These are phyloP conservation scores for Xyrichtys novacula DNA, from an alignment of 2,797 vertebrate genomes.

Conservation along the genomic window DNA sequence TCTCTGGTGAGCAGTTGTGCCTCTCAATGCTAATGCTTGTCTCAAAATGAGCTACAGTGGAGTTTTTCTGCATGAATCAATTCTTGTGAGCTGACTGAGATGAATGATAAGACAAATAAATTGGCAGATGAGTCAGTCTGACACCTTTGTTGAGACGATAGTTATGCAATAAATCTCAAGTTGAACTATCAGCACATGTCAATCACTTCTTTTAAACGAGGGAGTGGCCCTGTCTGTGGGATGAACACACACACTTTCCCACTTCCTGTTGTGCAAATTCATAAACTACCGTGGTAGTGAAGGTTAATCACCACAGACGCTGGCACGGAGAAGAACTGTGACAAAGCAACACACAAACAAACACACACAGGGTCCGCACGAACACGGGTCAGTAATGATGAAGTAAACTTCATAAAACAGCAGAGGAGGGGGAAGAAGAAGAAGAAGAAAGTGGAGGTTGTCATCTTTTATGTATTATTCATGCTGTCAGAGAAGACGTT, in stretches of 20 bases:
- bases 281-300: constrained; percentile 26
- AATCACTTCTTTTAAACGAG: constrained; percentile 37
- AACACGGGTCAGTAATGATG: constrained; percentile 75
- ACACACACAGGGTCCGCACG: constrained; percentile 17
- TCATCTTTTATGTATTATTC: constrained; percentile 77
- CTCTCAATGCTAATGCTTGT: constrained; percentile 38
- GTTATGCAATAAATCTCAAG: constrained; percentile 42
- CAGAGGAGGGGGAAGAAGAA: constrained; percentile 55
- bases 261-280: constrained; percentile 70
- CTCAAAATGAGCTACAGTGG: constrained; percentile 9
- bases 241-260: constrained; percentile 30
- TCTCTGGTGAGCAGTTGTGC: constrained; percentile 38
- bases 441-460: constrained; percentile 66
- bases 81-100: constrained; percentile 10
- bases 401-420: constrained; percentile 76
- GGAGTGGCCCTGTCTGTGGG: constrained; percentile 48
- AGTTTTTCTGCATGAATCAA: constrained; percentile 15
- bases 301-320: constrained; percentile 29
- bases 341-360: constrained; percentile 23
- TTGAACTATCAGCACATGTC: constrained; percentile 8
- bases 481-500: constrained; percentile 71
- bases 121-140: constrained; percentile 44
- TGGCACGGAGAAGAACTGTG: constrained; percentile 34
- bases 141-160: constrained; percentile 44
- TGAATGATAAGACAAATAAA: not conserved